Conservation (phyloP, 2,797 vertebrate genomes). For the Coccyzus lansbergi region DNA sequence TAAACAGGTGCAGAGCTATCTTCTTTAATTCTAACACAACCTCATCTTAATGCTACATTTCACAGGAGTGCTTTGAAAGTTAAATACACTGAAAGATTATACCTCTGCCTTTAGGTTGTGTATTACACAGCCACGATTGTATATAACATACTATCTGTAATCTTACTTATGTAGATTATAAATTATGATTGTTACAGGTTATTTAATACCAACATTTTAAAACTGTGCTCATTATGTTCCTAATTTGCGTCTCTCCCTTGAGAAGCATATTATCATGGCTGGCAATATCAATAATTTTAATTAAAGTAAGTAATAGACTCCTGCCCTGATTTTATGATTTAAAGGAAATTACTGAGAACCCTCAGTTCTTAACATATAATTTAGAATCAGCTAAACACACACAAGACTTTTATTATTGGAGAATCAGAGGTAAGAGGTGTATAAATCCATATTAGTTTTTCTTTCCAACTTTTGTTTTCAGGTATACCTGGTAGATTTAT, state of each 20-base stretch:
- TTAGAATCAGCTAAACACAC: not conserved
- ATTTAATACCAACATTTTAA: not conserved
- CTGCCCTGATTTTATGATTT: not conserved
- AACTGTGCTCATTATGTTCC: not conserved
- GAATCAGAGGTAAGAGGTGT: not conserved
- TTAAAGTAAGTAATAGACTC: not conserved
- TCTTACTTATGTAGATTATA: not conserved
- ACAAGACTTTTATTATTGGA: not conserved
- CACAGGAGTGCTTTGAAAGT: not conserved
- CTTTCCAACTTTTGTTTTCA: slow-evolving; percentile 18
- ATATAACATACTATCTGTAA: not conserved
- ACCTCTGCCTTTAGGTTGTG: not conserved
- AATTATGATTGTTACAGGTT: not conserved
- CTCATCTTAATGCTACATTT: not conserved
- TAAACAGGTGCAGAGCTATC: not conserved
- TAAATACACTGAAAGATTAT: not conserved
- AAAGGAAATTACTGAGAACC: not conserved
- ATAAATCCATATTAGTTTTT: slow-evolving; percentile 35
- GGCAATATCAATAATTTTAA: not conserved
- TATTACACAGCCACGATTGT: not conserved
- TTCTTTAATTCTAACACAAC: not conserved
- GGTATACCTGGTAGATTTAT: slow-evolving; percentile 57
- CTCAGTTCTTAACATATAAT: not conserved
- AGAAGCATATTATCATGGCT: not conserved
- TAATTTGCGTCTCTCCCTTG: not conserved